These are phyloP conservation scores for Drosophila lowei DNA, from an alignment of 1,140 invertebrate genomes.

Conservation along the genomic window DNA sequence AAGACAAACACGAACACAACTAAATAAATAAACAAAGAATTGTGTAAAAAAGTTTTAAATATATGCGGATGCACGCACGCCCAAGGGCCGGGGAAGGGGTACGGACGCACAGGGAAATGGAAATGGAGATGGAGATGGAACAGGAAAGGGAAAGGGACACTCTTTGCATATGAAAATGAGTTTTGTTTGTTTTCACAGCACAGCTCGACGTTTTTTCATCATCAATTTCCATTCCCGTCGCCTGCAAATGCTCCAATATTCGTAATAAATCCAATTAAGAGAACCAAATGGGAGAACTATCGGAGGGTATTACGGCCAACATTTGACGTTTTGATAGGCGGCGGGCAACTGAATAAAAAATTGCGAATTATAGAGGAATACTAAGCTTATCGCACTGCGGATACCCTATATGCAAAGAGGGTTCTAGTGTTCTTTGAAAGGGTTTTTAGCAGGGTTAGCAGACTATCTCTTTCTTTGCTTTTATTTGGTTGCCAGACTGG, in stretches of 20 bases:
- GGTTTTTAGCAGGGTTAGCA: no score
- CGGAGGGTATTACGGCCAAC: conserved; percentile 37
- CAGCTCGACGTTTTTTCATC: conserved; percentile 7
- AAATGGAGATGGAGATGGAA: not conserved
- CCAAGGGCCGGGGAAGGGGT: conserved; percentile 18
- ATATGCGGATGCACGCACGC: conserved; percentile 69
- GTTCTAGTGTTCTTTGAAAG: no score
- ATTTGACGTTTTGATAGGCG: conserved; percentile 47
- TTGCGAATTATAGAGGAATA: not conserved
- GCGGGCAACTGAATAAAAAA: conserved; percentile 22
- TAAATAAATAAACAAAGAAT: conserved; percentile 67
- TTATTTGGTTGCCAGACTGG: no score
- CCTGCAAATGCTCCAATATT: not conserved
- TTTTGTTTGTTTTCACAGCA: conserved; percentile 50
- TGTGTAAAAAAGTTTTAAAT: conserved; percentile 62
- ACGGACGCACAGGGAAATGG: conserved; percentile 31
- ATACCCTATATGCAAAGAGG: conserved; percentile 3
- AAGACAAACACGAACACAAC: conserved; percentile 56
- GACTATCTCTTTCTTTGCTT: no score
- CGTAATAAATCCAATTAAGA: conserved; percentile 52
- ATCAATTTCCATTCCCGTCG: conserved; percentile 1
- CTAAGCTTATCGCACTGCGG: not conserved
- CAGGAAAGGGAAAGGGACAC: conserved; percentile 1
- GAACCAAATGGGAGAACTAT: conserved; percentile 53
- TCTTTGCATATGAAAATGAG: conserved; percentile 75